Percentiles rank a stretch among this genome's conserved stretches.
These are phyloP conservation scores for Teleopsis dalmanni DNA, from an alignment of 1,140 invertebrate species.

Conservation along the genomic window DNA sequence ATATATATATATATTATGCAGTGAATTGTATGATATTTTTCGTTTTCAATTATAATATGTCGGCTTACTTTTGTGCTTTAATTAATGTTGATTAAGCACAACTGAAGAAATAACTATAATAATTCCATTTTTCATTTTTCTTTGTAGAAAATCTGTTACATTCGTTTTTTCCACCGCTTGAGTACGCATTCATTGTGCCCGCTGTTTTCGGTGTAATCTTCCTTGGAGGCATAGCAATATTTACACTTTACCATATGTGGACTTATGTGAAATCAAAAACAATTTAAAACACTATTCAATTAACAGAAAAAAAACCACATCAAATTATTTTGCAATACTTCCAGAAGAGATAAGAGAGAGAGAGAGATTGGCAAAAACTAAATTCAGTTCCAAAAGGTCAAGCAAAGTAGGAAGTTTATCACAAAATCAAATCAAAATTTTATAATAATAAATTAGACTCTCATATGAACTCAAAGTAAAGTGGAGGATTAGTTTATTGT, in stretches of 20 bases:
- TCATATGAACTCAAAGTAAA: too few species aligned
- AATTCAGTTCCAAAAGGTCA: too few species aligned
- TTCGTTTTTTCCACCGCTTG: conserved; percentile 53
- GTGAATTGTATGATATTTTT: too few species aligned
- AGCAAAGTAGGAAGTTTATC: too few species aligned
- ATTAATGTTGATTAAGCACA: conserved; percentile 19
- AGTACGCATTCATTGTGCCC: conserved; percentile 54
- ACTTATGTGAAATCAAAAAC: conserved; percentile 24
- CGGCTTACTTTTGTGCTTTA: conserved; percentile 30
- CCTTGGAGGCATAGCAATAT: conserved; percentile 56
- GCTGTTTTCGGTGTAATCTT: conserved; percentile 55
- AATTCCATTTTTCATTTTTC: conserved; percentile 4
- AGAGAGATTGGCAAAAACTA: too few species aligned
- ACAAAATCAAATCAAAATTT: too few species aligned
- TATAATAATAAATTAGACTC: too few species aligned
- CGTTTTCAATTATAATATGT: too few species aligned
- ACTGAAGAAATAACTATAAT: neutral
- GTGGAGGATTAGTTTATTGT: too few species aligned
- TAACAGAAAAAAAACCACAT: neutral
- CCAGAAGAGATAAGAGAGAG: too few species aligned
- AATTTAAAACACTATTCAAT: neutral
- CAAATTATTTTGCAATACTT: too few species aligned
- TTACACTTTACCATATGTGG: conserved; percentile 56
- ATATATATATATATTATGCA: too few species aligned
- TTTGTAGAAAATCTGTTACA: conserved; percentile 51